Conservation (phyloP, 2,113 vertebrate genomes). For the Microcebus jonahi region DNA sequence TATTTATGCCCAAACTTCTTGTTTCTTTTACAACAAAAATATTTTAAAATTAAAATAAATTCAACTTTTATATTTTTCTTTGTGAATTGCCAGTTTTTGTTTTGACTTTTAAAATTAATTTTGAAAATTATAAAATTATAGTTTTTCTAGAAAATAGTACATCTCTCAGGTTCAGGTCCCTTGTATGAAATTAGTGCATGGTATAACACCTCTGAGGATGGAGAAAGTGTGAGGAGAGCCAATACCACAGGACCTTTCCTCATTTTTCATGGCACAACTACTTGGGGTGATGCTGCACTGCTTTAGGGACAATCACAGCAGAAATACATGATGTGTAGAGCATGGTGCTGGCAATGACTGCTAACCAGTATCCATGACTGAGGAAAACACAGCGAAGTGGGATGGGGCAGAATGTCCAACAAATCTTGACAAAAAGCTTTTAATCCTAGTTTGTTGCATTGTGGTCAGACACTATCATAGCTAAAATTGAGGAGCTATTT, state of each 20-base stretch:
- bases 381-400: background rate
- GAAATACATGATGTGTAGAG: background rate
- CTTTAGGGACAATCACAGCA: background rate
- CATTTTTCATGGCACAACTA: background rate
- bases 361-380: fast-evolving
- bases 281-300: background rate
- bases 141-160: background rate
- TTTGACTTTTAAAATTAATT: slow-evolving; percentile 42
- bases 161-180: background rate
- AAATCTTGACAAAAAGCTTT: background rate
- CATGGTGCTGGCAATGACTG: fast-evolving
- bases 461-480: background rate
- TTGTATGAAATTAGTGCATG: background rate
- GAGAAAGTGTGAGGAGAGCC: background rate
- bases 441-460: background rate
- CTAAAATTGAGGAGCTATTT: background rate
- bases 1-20: background rate
- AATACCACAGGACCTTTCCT: fast-evolving
- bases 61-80: background rate
- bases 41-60: slow-evolving; percentile 60
- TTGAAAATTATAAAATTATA: background rate
- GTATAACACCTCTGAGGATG: background rate
- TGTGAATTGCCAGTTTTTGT: background rate
- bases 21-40: background rate
- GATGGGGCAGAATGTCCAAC: background rate